Evolutionary conservation across 2,888 invertebrate species (phyloP).

Genomic region (Pollenia griseotomentosa): DNA sequence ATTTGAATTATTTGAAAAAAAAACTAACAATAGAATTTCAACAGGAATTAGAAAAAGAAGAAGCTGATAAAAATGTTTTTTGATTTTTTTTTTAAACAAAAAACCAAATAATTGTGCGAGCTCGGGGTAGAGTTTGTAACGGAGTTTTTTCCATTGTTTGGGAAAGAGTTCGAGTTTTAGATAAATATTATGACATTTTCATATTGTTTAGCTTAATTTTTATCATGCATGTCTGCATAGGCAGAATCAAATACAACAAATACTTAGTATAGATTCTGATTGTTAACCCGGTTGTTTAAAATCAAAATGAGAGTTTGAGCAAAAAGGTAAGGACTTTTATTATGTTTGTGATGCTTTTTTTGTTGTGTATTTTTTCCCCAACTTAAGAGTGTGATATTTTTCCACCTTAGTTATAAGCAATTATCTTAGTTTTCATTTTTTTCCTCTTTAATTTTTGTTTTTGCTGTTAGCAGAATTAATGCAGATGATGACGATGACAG

Average conservation of each 20-base stretch:
- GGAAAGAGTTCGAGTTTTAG: conserved; percentile 15
- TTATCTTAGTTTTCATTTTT: conserved; percentile 17
- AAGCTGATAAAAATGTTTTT: neutral
- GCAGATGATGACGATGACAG: conserved; percentile 24
- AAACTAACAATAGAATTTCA: conserved; percentile 58
- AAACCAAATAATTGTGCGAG: neutral
- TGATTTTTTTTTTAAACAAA: conserved; percentile 15
- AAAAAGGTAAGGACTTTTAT: conserved; percentile 4
- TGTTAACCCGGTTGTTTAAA: conserved; percentile 57
- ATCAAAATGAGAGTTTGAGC: conserved; percentile 41
- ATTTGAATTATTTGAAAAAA: conserved; percentile 20
- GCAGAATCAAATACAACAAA: conserved; percentile 9
- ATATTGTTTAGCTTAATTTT: conserved; percentile 35
- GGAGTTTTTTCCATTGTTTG: neutral
- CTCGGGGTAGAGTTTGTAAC: neutral
- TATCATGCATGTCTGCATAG: conserved; percentile 29
- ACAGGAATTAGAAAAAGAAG: neutral
- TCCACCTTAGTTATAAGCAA: conserved; percentile 27
- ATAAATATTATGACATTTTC: conserved; percentile 42
- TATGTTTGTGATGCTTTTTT: conserved; percentile 1
- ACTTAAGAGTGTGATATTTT: neutral
- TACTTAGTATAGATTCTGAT: conserved; percentile 28
- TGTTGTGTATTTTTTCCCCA: neutral
- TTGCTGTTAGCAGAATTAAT: conserved; percentile 11
- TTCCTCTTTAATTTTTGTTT: neutral